These are phyloP conservation scores for Diglossa cyanea DNA, from an alignment of 2,797 vertebrate species.

Conservation along the genomic window DNA sequence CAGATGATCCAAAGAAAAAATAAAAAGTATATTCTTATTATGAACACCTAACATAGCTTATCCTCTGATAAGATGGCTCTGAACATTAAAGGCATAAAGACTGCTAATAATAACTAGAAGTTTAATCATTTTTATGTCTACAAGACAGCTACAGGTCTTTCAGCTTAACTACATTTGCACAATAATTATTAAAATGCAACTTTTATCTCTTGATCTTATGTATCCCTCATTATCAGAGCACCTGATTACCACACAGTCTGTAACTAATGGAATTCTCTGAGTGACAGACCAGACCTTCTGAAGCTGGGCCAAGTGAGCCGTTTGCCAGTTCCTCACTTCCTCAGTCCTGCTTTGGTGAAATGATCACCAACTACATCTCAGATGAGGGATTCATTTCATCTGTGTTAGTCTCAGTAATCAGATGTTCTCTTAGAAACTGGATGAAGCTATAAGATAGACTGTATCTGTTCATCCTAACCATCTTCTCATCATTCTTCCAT, in stretches of 20 bases:
- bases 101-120: background rate
- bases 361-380: background rate
- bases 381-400: background rate
- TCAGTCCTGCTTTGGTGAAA: background rate
- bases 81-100: background rate
- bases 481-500: background rate
- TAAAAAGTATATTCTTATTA: background rate
- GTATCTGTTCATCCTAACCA: background rate
- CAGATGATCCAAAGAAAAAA: background rate
- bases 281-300: background rate
- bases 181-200: background rate
- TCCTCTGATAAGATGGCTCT: background rate
- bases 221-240: background rate
- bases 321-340: background rate
- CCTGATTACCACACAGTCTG: background rate
- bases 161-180: background rate
- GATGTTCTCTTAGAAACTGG: background rate
- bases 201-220: background rate
- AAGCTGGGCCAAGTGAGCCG: background rate
- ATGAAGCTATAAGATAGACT: background rate
- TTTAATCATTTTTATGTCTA: background rate
- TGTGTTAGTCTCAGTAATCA: background rate
- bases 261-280: background rate
- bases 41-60: background rate
- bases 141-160: background rate